Percentiles rank a stretch among this genome's conserved stretches.
These are phyloP conservation scores for Solenodon paradoxus DNA, from an alignment of 2,113 vertebrate species.

Conservation along the genomic window DNA sequence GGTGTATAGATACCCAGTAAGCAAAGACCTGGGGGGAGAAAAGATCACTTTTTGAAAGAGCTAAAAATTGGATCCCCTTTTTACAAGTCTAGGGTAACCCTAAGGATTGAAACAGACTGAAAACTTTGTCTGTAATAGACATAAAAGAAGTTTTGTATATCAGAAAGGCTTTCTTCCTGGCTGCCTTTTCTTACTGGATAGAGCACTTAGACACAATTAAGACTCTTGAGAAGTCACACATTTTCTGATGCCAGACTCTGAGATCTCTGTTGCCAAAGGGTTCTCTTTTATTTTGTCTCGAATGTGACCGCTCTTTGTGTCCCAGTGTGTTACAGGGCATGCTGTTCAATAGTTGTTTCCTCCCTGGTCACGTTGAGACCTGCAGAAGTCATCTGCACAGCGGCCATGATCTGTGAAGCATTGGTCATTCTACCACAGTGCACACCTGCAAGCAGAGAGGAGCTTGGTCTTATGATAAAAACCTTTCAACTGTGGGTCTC, in stretches of 20 bases:
- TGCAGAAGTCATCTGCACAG: conserved; percentile 59
- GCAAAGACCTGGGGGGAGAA: not conserved
- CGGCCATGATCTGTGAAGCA: conserved; percentile 41
- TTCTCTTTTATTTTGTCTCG: conserved; percentile 35
- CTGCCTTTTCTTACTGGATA: not conserved
- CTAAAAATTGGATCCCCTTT: not conserved
- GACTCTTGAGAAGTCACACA: not conserved
- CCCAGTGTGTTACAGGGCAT: not conserved
- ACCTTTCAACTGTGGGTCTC: conserved; percentile 52
- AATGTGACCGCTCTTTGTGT: conserved; percentile 43
- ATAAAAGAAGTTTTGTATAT: not conserved
- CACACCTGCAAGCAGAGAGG: conserved; percentile 53
- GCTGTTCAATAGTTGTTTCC: conserved; percentile 68
- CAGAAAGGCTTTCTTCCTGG: not conserved
- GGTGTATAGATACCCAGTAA: not conserved
- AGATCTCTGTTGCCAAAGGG: not conserved
- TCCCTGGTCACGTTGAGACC: conserved; percentile 56
- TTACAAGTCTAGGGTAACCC: not conserved
- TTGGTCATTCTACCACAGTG: conserved; percentile 55
- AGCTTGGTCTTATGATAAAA: conserved; percentile 44
- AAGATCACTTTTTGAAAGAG: not conserved
- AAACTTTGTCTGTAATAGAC: not conserved
- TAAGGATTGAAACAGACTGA: not conserved
- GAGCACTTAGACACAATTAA: not conserved
- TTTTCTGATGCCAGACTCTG: conserved; percentile 49